Conservation (phyloP, 2,113 vertebrate genomes). For the Albula goreensis region DNA sequence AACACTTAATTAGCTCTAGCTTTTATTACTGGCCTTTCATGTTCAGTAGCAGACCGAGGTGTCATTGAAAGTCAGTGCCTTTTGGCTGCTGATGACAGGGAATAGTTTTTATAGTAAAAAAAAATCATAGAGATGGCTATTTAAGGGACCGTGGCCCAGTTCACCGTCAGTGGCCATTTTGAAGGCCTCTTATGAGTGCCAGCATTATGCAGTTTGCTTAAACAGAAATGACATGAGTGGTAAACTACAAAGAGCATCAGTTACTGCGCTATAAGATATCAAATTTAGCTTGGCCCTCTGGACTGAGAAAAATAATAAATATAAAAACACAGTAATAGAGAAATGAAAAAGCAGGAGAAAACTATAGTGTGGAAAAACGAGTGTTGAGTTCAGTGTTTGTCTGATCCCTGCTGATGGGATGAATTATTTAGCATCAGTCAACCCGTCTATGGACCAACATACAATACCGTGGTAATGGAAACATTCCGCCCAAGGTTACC, state of each 20-base stretch:
- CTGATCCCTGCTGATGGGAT: slow-evolving; percentile 9
- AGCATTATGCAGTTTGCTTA: background rate
- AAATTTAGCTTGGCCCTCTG: background rate
- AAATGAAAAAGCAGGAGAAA: slow-evolving; percentile 15
- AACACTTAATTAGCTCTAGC: background rate
- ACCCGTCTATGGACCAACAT: slow-evolving; percentile 20
- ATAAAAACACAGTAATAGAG: background rate
- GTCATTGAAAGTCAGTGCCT: background rate
- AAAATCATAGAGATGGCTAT: background rate
- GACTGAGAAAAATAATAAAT: background rate
- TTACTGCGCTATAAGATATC: background rate
- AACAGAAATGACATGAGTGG: background rate
- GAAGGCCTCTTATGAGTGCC: background rate
- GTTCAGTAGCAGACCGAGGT: background rate
- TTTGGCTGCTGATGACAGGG: background rate
- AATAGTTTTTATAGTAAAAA: background rate
- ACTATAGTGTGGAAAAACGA: background rate
- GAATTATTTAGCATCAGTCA: slow-evolving; percentile 24
- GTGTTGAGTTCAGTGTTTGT: slow-evolving; percentile 15
- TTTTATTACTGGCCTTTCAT: background rate
- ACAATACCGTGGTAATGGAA: slow-evolving; percentile 28
- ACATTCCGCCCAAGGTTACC: slow-evolving; percentile 16
- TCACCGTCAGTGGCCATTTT: background rate
- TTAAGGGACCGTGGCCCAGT: background rate
- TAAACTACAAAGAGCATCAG: background rate